Evolutionary conservation across 2,888 invertebrate genomes (phyloP), one percentile per base, ranked within the genome.

Genomic region (Kryphioiulus occultus): DNA sequence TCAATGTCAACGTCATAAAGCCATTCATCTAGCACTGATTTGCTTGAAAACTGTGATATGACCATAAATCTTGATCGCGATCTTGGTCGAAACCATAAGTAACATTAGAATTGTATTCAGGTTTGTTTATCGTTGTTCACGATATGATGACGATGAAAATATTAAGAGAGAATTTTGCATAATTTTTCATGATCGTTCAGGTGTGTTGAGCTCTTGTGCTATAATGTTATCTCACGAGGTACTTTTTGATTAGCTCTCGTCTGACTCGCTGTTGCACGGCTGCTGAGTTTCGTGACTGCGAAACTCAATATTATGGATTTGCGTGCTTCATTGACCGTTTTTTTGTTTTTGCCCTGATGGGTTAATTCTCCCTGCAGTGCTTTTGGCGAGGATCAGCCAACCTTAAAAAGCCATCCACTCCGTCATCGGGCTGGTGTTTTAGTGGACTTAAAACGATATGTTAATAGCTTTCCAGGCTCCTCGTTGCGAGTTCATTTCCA

Each of bases 381-480:
- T 68, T 68, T 68, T 26, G 19, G 10, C 68, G 1, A 68, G 68
- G 68, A 26, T 68, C 68, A 68, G 68, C 68, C 68, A 68, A 68
- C 68, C 68, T 68, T 68, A 68, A 68, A 68, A 68, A 68, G 9
- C 68, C n/a, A 68, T 68, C 68, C 68, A 68, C 68, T 68, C 68
- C 26, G 68, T 68, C 68, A 68, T 68, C 68, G 68, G 19, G 22
- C 22, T n/a, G 26, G 22, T 68, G 68, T 68, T 68, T 68, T 68
- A 68, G 68, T 9, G 68, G 26, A 26, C 68, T 68, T 68, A 10
- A 68, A 68, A 68, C 68, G 68, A 68, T 68, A 68, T 68, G 68
- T 68, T 68, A 68, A 68, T 68, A 10, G 68, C 68, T 7, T 68
- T 26, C 22, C 9, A 68, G 2, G 26, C 22, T 26, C 68, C 68